phyloP scores from a whole-genome alignment of 2,888 invertebrate species.

The Pammene fasciana region DNA sequence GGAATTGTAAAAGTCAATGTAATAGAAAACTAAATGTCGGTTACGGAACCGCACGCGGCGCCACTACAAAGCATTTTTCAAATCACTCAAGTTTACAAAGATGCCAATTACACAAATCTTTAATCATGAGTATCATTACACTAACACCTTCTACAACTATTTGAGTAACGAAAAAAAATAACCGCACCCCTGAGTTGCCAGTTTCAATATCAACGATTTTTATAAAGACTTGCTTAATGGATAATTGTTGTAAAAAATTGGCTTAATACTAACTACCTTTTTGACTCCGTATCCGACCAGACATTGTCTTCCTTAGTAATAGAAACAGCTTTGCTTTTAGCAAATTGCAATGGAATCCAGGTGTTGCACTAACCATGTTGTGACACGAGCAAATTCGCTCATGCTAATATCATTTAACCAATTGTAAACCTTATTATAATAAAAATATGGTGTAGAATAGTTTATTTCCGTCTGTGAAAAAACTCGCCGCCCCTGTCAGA shows the following conservation, averaged over 20 bases:
- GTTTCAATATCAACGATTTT: no score
- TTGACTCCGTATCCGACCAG: constrained; percentile 20
- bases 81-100: no score
- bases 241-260: neutral
- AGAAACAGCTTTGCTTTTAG: constrained; percentile 42
- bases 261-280: neutral
- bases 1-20: constrained; percentile 39
- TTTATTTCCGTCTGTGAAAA: neutral
- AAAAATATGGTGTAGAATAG: neutral
- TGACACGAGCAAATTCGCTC: constrained; percentile 50
- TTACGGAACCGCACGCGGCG: constrained; percentile 9
- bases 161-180: no score
- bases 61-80: neutral
- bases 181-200: no score
- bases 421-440: neutral
- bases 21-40: constrained; percentile 15
- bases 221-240: neutral
- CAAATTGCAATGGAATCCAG: constrained; percentile 56
- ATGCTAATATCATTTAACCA: neutral
- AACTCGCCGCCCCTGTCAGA: neutral
- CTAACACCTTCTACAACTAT: no score
- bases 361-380: constrained; percentile 60
- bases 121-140: no score
- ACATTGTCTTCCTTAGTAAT: constrained; percentile 58
- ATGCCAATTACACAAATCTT: no score